A percentile compares a stretch with the other conserved stretches of the same genome.
These are phyloP conservation scores for Zosterops lateralis DNA, from an alignment of 2,113 vertebrate genomes.

Conservation along the genomic window DNA sequence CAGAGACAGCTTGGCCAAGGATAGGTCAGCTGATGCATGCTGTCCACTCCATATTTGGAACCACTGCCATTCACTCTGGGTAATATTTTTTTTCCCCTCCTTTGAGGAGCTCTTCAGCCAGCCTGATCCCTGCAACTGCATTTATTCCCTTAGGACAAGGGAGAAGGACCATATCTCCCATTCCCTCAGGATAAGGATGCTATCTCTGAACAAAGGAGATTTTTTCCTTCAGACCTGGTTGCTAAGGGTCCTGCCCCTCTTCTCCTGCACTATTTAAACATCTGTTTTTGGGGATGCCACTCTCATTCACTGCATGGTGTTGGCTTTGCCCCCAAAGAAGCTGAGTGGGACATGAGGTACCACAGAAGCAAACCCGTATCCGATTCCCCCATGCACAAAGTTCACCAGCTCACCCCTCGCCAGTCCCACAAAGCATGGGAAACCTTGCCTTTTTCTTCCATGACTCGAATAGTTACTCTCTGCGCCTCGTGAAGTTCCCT, in stretches of 20 bases:
- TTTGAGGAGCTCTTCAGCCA: background rate
- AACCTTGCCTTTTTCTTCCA: background rate
- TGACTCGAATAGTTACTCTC: accelerated
- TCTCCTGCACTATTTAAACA: background rate
- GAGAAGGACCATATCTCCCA: background rate
- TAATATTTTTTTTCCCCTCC: background rate
- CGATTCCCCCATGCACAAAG: background rate
- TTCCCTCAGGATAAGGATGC: background rate
- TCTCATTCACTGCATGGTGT: background rate
- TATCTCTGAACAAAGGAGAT: background rate
- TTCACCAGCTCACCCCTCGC: background rate
- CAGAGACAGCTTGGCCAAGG: background rate
- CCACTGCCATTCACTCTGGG: background rate
- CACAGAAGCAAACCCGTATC: background rate
- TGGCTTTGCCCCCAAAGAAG: background rate
- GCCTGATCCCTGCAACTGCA: background rate
- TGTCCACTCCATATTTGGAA: background rate
- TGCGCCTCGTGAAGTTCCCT: accelerated
- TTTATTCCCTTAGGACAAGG: background rate
- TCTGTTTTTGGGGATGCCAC: background rate
- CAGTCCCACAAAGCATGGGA: background rate
- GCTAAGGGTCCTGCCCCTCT: background rate
- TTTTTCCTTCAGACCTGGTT: background rate
- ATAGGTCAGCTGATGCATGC: background rate
- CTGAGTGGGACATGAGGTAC: too few species aligned